Conservation (phyloP, 2,888 invertebrate species). For the Trachelus stipa region DNA sequence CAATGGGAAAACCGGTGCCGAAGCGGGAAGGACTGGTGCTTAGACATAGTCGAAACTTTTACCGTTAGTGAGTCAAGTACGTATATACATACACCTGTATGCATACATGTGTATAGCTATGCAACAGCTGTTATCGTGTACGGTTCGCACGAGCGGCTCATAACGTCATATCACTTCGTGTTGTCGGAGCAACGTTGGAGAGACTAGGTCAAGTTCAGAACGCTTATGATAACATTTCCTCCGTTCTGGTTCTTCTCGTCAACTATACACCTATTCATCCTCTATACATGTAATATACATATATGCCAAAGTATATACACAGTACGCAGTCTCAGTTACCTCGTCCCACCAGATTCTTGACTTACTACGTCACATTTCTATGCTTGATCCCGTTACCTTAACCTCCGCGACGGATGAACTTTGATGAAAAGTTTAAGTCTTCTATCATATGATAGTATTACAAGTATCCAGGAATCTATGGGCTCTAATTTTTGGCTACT, state of each 20-base stretch:
- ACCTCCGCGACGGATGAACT: not conserved
- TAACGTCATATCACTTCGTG: slow-evolving; percentile 58
- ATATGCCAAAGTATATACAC: not conserved
- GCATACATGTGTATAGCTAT: slow-evolving; percentile 10
- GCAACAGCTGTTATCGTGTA: slow-evolving; percentile 64
- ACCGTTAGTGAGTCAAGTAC: slow-evolving; percentile 39
- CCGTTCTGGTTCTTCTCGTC: slow-evolving; percentile 40
- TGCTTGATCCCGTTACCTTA: slow-evolving; percentile 2
- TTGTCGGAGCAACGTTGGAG: slow-evolving; percentile 19
- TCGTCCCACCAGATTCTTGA: slow-evolving; percentile 20
- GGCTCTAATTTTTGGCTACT: not conserved
- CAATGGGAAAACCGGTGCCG: not conserved
- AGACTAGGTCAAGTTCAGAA: slow-evolving; percentile 64
- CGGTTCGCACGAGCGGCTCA: slow-evolving; percentile 62
- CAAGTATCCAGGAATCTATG: not conserved
- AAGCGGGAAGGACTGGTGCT: not conserved
- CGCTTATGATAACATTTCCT: slow-evolving; percentile 63
- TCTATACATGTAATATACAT: not conserved
- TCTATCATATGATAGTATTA: not conserved
- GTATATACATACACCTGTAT: not conserved
- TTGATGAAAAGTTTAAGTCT: not conserved
- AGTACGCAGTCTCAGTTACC: not conserved
- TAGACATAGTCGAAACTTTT: slow-evolving; percentile 54
- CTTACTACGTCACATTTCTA: slow-evolving; percentile 12
- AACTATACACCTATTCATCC: not conserved